phyloP scores from a whole-genome alignment of 2,888 invertebrate genomes.

The Halocaridina rubra region DNA sequence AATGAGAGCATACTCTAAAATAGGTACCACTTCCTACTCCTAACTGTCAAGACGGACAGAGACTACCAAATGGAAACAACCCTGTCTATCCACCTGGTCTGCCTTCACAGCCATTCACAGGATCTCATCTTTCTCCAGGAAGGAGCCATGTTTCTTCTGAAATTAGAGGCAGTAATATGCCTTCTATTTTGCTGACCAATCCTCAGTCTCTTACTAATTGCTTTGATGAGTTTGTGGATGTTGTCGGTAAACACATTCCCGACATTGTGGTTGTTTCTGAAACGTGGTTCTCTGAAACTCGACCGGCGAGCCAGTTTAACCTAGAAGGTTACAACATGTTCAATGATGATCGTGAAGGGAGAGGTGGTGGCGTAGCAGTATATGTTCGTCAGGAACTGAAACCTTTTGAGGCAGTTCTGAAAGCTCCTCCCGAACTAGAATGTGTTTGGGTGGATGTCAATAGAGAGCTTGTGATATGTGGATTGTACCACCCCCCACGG shows the following conservation, averaged over 20 bases:
- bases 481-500: constrained; percentile 56
- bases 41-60: background rate
- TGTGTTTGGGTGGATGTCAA: constrained; percentile 58
- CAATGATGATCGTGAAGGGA: constrained; percentile 54
- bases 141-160: background rate
- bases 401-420: constrained; percentile 28
- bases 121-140: background rate
- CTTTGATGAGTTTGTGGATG: constrained; percentile 42
- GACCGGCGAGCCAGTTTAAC: constrained; percentile 39
- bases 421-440: constrained; percentile 52
- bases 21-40: constrained; percentile 4
- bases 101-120: background rate
- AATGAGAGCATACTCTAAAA: constrained; percentile 69
- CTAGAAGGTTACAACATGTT: constrained; percentile 53
- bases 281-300: constrained; percentile 57
- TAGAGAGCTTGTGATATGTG: constrained; percentile 35
- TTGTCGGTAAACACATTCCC: constrained; percentile 23
- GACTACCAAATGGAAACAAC: background rate
- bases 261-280: constrained; percentile 55
- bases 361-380: constrained; percentile 59
- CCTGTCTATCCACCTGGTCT: background rate
- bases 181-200: constrained; percentile 58
- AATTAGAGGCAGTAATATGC: background rate
- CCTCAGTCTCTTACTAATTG: constrained; percentile 61
- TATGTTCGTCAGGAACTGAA: constrained; percentile 34